phyloP scores from a whole-genome alignment of 2,888 invertebrate species.

The Agonum fuliginosum region DNA sequence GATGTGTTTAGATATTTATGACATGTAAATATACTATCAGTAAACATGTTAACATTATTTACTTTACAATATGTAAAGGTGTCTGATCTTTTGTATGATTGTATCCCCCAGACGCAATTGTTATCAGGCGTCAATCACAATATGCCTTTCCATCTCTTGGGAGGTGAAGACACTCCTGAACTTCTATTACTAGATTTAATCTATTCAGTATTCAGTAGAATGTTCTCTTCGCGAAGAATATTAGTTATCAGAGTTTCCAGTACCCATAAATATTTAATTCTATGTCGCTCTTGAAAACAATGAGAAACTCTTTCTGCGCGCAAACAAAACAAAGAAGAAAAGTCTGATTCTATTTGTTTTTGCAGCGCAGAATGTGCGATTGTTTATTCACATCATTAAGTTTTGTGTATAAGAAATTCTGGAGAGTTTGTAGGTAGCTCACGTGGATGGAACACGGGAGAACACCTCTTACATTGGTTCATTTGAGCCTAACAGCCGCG shows the following conservation, averaged over 20 bases:
- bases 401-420: slow-evolving; percentile 19
- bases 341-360: slow-evolving; percentile 26
- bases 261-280: background rate
- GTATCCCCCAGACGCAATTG: background rate
- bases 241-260: background rate
- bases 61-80: background rate
- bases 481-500: slow-evolving; percentile 44
- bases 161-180: too few species aligned
- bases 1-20: slow-evolving; percentile 11
- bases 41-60: background rate
- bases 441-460: too few species aligned
- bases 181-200: background rate
- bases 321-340: background rate
- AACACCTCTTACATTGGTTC: slow-evolving; percentile 31
- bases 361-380: slow-evolving; percentile 8
- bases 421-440: background rate
- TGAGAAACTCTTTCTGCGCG: background rate
- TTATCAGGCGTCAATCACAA: background rate
- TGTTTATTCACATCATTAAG: slow-evolving; percentile 39
- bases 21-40: slow-evolving; percentile 13
- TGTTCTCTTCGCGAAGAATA: background rate
- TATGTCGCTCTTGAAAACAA: background rate
- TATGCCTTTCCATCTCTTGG: too few species aligned
- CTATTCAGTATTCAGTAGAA: background rate
- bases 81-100: background rate